Evolutionary conservation across 2,888 invertebrate species (phyloP).

Genomic region (Catocala fraxini): DNA sequence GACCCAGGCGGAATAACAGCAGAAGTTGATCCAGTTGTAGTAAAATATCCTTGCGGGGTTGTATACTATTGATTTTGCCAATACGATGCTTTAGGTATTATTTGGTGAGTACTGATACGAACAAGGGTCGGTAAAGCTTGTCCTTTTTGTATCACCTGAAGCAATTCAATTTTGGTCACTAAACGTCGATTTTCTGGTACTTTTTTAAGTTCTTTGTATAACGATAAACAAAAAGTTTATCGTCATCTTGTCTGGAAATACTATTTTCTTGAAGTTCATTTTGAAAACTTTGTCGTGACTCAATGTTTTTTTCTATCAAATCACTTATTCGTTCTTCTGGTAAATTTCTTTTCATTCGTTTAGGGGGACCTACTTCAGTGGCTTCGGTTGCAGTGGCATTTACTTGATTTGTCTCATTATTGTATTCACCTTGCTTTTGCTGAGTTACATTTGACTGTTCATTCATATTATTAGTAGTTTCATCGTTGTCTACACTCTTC

Average conservation of each 20-base stretch:
- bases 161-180: conserved; percentile 53
- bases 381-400: conserved; percentile 43
- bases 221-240: conserved; percentile 57
- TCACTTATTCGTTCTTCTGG: conserved; percentile 47
- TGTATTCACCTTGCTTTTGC: conserved; percentile 27
- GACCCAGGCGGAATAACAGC: conserved; percentile 37
- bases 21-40: conserved; percentile 43
- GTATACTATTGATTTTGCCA: conserved; percentile 40
- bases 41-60: conserved; percentile 53
- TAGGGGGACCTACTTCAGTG: conserved; percentile 40
- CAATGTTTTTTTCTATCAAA: conserved; percentile 50
- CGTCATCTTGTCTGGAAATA: conserved; percentile 50
- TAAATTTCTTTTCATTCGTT: conserved; percentile 38
- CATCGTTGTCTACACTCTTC: conserved; percentile 46
- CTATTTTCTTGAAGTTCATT: conserved; percentile 38
- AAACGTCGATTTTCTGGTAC: conserved; percentile 51
- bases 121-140: conserved; percentile 44
- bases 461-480: conserved; percentile 45
- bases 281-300: conserved; percentile 40
- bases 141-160: conserved; percentile 47
- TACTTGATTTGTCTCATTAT: conserved; percentile 43
- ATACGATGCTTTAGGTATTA: conserved; percentile 43
- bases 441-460: conserved; percentile 32
- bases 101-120: conserved; percentile 45
- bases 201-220: conserved; percentile 51